These are phyloP conservation scores for Pseudomyrmex flavicornis DNA, from an alignment of 1,140 invertebrate genomes.

Conservation along the genomic window DNA sequence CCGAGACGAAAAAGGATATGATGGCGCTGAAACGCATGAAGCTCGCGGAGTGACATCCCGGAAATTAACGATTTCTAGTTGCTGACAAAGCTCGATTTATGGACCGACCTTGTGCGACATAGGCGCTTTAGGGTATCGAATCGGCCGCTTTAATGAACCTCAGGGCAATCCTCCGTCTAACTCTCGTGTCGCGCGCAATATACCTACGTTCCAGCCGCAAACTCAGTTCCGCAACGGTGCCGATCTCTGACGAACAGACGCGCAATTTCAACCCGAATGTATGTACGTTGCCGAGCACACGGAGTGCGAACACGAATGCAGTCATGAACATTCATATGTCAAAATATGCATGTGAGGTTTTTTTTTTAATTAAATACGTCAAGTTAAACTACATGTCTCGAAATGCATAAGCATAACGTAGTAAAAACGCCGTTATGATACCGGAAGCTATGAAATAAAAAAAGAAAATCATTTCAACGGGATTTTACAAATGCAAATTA, in stretches of 20 bases:
- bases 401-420: not conserved
- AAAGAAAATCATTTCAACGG: not conserved
- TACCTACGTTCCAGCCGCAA: slow-evolving; percentile 59
- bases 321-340: not conserved
- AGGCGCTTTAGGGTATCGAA: slow-evolving; percentile 27
- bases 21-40: slow-evolving; percentile 51
- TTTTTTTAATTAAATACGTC: not conserved
- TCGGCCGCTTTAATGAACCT: slow-evolving; percentile 62
- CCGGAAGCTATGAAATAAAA: not conserved
- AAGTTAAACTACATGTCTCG: no score
- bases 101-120: slow-evolving; percentile 3
- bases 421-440: not conserved
- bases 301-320: slow-evolving; percentile 13
- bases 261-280: slow-evolving; percentile 61
- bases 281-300: slow-evolving; percentile 37
- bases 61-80: slow-evolving; percentile 62
- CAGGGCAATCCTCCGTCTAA: slow-evolving; percentile 39
- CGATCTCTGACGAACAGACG: slow-evolving; percentile 67
- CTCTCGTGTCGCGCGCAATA: slow-evolving; percentile 59
- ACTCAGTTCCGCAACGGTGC: slow-evolving; percentile 56
- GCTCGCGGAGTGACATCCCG: slow-evolving; percentile 45
- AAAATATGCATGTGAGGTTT: not conserved
- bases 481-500: no score
- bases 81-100: slow-evolving; percentile 60
- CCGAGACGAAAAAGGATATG: slow-evolving; percentile 20